These are phyloP conservation scores for Pheosia gnoma DNA, from an alignment of 2,888 invertebrate species.

Conservation along the genomic window DNA sequence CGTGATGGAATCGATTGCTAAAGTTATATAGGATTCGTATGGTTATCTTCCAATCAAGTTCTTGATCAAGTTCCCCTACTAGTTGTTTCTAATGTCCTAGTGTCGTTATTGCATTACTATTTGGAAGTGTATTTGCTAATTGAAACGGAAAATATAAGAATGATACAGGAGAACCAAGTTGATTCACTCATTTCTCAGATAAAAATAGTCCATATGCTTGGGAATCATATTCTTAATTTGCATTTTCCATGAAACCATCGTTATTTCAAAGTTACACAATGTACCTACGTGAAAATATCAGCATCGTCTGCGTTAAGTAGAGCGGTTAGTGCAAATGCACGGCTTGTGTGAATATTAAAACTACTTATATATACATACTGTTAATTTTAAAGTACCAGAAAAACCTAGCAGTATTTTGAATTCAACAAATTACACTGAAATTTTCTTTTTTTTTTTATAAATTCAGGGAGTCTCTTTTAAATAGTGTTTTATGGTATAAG, in stretches of 20 bases:
- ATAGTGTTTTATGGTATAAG: too few relatives aligned
- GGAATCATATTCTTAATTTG: too few relatives aligned
- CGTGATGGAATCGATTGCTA: slow-evolving; percentile 47
- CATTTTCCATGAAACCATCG: background rate
- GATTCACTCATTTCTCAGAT: background rate
- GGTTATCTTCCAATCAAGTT: slow-evolving; percentile 43
- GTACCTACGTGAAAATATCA: slow-evolving; percentile 28
- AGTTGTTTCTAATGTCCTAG: slow-evolving; percentile 17
- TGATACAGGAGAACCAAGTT: background rate
- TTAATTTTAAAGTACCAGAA: slow-evolving; percentile 22
- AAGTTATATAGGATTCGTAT: slow-evolving; percentile 49
- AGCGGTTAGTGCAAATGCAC: slow-evolving; percentile 39
- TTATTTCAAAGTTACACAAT: slow-evolving; percentile 32
- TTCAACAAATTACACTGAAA: slow-evolving; percentile 1
- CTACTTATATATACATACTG: slow-evolving; percentile 15
- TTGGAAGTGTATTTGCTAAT: background rate
- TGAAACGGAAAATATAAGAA: background rate
- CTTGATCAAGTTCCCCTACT: slow-evolving; percentile 51
- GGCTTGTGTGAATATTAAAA: slow-evolving; percentile 36
- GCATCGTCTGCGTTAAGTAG: slow-evolving; percentile 41
- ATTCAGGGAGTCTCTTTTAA: too few relatives aligned
- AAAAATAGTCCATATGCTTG: background rate
- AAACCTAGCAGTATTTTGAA: slow-evolving; percentile 8
- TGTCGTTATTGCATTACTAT: slow-evolving; percentile 8
- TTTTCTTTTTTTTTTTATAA: too few relatives aligned